Conservation (phyloP, 2,797 vertebrate genomes). For the Sebastes cheni region DNA sequence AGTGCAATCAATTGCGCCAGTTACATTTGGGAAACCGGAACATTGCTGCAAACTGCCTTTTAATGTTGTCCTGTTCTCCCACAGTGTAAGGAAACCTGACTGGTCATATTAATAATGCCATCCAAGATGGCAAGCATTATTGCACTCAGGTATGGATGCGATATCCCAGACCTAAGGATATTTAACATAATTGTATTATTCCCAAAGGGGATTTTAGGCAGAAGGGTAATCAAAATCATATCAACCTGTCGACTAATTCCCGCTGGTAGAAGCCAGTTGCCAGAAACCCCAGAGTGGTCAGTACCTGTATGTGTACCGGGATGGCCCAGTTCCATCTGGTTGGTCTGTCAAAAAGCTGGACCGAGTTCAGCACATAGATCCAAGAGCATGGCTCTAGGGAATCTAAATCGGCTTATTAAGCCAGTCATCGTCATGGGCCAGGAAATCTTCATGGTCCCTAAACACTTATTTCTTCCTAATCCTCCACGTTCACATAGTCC, state of each 20-base stretch:
- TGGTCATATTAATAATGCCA: neutral
- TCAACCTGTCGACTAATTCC: neutral
- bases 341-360: neutral
- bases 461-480: neutral
- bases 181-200: neutral
- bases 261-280: neutral
- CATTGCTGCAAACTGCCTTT: neutral
- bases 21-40: neutral
- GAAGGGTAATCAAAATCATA: neutral
- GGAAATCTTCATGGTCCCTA: neutral
- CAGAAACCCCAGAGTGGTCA: neutral
- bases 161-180: neutral
- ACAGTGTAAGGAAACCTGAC: neutral
- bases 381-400: neutral
- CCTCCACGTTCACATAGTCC: neutral
- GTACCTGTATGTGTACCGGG: neutral
- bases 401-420: neutral
- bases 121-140: neutral
- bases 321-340: neutral
- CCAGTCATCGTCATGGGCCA: neutral
- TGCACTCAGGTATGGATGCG: neutral
- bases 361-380: neutral
- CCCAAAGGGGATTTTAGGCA: neutral
- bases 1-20: neutral
- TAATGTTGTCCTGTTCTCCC: neutral